Evolutionary conservation across 2,113 vertebrate genomes (phyloP).

Genomic region (Ranitomeya imitator): DNA sequence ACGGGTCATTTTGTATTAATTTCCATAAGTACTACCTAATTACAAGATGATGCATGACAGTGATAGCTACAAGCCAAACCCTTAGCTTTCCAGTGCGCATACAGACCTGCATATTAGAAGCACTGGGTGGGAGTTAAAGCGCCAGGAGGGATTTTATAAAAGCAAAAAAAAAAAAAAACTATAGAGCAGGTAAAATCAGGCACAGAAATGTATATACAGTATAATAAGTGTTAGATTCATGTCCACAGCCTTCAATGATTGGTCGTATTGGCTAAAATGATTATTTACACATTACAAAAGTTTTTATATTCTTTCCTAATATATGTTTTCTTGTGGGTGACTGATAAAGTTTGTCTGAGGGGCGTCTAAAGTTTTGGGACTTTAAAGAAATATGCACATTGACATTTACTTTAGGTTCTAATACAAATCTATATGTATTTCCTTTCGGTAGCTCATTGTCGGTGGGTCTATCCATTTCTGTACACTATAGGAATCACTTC

Average conservation of each 20-base stretch:
- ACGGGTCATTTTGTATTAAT: slow-evolving; percentile 35
- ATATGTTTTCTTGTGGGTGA: background rate
- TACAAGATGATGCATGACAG: slow-evolving; percentile 11
- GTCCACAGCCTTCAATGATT: background rate
- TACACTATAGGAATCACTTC: background rate
- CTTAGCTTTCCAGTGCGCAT: background rate
- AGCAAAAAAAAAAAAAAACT: background rate
- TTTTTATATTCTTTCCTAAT: background rate
- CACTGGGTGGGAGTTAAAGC: background rate
- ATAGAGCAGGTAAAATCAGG: background rate
- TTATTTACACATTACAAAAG: background rate
- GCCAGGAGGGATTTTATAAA: background rate
- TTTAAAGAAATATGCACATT: too few species aligned
- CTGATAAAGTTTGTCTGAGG: background rate
- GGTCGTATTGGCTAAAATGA: background rate
- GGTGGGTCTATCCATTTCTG: background rate
- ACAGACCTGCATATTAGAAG: background rate
- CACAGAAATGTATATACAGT: background rate
- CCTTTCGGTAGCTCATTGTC: too few species aligned
- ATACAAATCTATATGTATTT: too few species aligned
- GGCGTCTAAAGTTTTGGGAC: too few species aligned
- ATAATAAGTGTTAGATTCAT: background rate
- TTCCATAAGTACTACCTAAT: slow-evolving; percentile 38
- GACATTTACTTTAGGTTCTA: too few species aligned
- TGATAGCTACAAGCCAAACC: slow-evolving; percentile 25